phyloP scores from a whole-genome alignment of 2,888 invertebrate genomes.

The Coecobrya sp. region DNA sequence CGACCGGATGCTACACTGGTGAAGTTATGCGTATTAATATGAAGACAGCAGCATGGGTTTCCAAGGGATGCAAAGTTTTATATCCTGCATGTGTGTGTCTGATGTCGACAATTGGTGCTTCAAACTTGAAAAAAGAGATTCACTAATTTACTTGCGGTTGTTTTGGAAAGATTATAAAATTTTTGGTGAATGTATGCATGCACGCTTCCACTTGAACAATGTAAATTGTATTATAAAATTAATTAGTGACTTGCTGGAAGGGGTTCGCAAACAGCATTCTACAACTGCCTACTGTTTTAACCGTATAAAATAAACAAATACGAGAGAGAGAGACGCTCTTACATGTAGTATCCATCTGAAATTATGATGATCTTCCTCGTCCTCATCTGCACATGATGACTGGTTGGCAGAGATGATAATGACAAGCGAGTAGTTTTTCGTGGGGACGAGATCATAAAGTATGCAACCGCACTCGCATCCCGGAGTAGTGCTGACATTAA shows the following conservation, averaged over 20 bases:
- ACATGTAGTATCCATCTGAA: conserved; percentile 86
- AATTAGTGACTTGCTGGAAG: conserved; percentile 21
- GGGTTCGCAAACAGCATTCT: not conserved
- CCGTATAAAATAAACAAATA: not conserved
- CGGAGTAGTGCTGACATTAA: conserved; percentile 78
- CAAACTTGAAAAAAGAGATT: not conserved
- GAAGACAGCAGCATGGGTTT: too few relatives aligned
- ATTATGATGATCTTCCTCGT: conserved; percentile 85
- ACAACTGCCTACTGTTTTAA: not conserved
- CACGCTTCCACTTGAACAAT: not conserved
- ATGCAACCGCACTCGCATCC: conserved; percentile 86
- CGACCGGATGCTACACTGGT: too few relatives aligned
- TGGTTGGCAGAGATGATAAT: conserved; percentile 85
- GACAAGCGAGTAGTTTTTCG: conserved; percentile 84
- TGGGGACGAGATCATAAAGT: conserved; percentile 84
- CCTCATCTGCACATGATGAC: conserved; percentile 84
- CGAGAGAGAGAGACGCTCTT: conserved; percentile 47
- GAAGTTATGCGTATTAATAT: too few relatives aligned
- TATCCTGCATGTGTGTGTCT: too few relatives aligned
- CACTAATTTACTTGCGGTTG: not conserved
- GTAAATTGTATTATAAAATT: conserved; percentile 8
- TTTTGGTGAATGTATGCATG: too few relatives aligned
- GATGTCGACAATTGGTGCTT: too few relatives aligned
- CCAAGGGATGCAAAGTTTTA: too few relatives aligned
- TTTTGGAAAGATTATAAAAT: not conserved